These are phyloP conservation scores for Cremastinae sp. DNA, from an alignment of 2,888 invertebrate genomes.

Conservation along the genomic window DNA sequence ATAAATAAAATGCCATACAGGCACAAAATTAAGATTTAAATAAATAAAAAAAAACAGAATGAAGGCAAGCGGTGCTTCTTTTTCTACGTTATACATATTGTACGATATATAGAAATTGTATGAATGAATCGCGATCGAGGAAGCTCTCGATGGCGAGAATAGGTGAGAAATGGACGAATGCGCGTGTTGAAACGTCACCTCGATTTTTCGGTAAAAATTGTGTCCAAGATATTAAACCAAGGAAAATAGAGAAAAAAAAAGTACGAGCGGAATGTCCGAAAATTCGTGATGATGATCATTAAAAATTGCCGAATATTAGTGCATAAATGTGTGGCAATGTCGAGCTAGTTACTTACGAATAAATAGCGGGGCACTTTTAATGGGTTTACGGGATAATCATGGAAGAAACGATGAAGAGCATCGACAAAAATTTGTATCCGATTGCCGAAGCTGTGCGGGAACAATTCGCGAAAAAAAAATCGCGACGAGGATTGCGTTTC, in stretches of 20 bases:
- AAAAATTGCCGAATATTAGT: constrained; percentile 60
- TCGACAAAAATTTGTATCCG: too few species aligned
- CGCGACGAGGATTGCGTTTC: neutral
- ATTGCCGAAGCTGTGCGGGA: too few species aligned
- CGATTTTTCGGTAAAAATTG: neutral
- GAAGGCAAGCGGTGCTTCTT: constrained; percentile 72
- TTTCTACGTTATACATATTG: constrained; percentile 76
- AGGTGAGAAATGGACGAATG: constrained; percentile 10
- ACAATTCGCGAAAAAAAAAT: constrained; percentile 1
- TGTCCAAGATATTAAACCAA: constrained; percentile 11
- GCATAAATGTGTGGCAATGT: constrained; percentile 74
- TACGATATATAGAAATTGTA: constrained; percentile 66
- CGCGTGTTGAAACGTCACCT: neutral
- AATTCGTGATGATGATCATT: constrained; percentile 36
- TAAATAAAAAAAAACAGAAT: constrained; percentile 18
- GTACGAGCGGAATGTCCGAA: constrained; percentile 21
- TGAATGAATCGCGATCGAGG: constrained; percentile 16
- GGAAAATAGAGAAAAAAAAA: constrained; percentile 5
- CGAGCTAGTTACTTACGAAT: constrained; percentile 76
- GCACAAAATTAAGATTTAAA: constrained; percentile 19
- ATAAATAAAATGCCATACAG: constrained; percentile 26
- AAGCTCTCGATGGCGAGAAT: constrained; percentile 5
- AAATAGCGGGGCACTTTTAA: constrained; percentile 55
- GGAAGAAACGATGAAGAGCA: constrained; percentile 28
- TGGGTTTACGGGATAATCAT: constrained; percentile 51